phyloP scores from a whole-genome alignment of 2,797 vertebrate genomes.

The Antrozous pallidus region DNA sequence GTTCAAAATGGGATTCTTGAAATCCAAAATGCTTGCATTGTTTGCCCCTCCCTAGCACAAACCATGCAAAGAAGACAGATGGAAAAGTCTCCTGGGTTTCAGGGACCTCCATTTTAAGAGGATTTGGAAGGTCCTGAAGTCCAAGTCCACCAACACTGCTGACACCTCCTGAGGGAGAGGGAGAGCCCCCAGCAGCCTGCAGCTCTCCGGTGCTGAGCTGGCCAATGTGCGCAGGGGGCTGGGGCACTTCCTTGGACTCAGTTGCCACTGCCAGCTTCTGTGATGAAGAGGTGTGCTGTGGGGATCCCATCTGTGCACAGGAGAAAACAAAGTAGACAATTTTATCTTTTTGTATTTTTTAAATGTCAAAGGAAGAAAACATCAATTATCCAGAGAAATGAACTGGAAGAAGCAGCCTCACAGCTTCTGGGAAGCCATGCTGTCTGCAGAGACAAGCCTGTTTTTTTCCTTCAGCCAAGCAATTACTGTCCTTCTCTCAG shows the following conservation, averaged over 20 bases:
- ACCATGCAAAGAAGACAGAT: slow-evolving; percentile 29
- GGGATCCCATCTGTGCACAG: slow-evolving; percentile 19
- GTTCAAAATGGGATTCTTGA: not conserved
- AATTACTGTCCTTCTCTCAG: slow-evolving; percentile 47
- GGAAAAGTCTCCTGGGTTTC: slow-evolving; percentile 39
- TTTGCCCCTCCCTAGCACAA: not conserved
- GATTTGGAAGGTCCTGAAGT: not conserved
- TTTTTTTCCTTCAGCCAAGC: slow-evolving; percentile 6
- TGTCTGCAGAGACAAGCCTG: slow-evolving; percentile 29
- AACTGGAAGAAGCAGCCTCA: slow-evolving; percentile 49
- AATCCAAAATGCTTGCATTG: not conserved
- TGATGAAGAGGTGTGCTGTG: not conserved
- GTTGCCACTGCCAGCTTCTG: slow-evolving; percentile 33
- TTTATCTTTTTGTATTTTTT: slow-evolving; percentile 58
- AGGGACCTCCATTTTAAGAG: not conserved
- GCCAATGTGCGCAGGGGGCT: slow-evolving; percentile 31
- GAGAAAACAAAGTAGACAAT: slow-evolving; percentile 57
- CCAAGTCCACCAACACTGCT: not conserved
- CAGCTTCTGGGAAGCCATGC: slow-evolving; percentile 59
- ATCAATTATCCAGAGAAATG: slow-evolving; percentile 64
- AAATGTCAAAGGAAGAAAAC: slow-evolving; percentile 62
- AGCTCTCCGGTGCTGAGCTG: slow-evolving; percentile 20
- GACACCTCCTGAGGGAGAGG: not conserved
- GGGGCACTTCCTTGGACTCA: slow-evolving; percentile 59
- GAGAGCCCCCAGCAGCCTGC: not conserved